Base-by-base conservation (phyloP, 1,140 invertebrate species). In the Ylistrum balloti region DNA sequence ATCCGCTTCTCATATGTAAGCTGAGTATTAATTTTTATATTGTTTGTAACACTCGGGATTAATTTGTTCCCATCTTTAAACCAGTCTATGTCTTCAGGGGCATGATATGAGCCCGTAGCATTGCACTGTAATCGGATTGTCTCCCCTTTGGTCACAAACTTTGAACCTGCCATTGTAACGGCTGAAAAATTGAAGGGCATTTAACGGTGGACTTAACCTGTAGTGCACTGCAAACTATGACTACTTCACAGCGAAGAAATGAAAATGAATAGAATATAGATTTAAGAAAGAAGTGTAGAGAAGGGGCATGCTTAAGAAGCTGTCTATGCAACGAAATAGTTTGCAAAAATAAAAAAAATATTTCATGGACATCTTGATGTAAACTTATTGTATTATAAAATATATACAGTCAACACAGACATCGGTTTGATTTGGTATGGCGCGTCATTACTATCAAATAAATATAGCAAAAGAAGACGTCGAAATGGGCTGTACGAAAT, bases 21-120 rank as follows among this genome's bases (percentile, higher is more conserved):
- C 33, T 90, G 33, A 33, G 90, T 89, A 35, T 90, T 88, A 38
- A 92, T 89, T 86, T 45, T 86, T 56, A 89, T 74, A 56, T 89
- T 88, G 32, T 85, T 85, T 13, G 88, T 33, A 22, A 20, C 35
- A 89, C 45, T 74, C 20, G 90, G 86, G 28, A 87, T 92, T 15
- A 91, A 32, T 85, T 88, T 86, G 86, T 91, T 92, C 17, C 92
- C 93, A 85, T 94, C 89, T 91, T 93, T 93, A 88, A 91, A 93
- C 93, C 93, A 93, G 48, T 93, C 92, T 74, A 93, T 56, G 15
- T 38, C 88, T 33, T 92, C 91, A 0, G 92, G 88, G 0, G 89
- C 88, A 86, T 87, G 85, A 33, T 90, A 85, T 17, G 38, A 90
- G 20, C 91, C 93, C 33, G 91, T 91, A 34, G 91, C 91, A 90